phyloP scores from a whole-genome alignment of 2,888 invertebrate species.

The Cepaea hortensis region DNA sequence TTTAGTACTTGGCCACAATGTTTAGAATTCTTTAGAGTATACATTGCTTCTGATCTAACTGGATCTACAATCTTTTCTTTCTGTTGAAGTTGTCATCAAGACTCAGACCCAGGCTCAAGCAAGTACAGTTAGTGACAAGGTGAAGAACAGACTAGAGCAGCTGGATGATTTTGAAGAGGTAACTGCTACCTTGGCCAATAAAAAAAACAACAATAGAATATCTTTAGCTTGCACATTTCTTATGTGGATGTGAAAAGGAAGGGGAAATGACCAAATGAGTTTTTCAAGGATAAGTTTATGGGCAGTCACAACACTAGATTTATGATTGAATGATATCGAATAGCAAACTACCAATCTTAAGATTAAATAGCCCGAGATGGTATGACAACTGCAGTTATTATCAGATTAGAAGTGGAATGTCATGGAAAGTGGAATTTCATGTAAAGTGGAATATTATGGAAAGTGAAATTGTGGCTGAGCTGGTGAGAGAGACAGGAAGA shows the following conservation, averaged over 20 bases:
- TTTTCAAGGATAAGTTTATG: no score
- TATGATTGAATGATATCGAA: no score
- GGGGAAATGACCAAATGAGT: no score
- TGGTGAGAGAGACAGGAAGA: no score
- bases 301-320: no score
- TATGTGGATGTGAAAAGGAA: background rate
- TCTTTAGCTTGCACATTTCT: background rate
- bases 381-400: no score
- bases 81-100: conserved; percentile 84
- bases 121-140: conserved; percentile 86
- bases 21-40: background rate
- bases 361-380: no score
- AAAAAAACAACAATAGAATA: background rate
- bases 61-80: background rate
- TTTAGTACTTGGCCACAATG: background rate
- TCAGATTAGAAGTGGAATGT: no score
- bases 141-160: conserved; percentile 91
- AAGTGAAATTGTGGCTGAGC: no score
- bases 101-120: conserved; percentile 81
- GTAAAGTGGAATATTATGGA: no score
- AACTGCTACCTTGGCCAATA: background rate
- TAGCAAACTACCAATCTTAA: no score
- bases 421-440: no score
- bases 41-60: background rate
- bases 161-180: conserved; percentile 94